Evolutionary conservation across 2,797 vertebrate genomes (phyloP).

Genomic region (Natrix natrix): DNA sequence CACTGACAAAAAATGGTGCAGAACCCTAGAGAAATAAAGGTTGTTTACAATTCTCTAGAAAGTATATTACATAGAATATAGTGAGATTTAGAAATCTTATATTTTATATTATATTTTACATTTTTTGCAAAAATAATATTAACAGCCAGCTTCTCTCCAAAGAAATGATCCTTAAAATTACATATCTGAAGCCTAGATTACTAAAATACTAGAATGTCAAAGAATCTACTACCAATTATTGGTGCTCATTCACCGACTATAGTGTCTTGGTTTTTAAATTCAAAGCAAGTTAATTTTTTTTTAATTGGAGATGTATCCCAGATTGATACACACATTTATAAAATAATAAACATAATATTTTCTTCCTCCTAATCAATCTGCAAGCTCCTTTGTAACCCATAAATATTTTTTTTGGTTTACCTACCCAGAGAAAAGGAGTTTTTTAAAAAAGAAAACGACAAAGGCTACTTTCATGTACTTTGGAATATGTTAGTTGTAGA

Average conservation of each 20-base stretch:
- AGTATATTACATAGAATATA: slow-evolving; percentile 6
- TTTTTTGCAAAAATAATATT: slow-evolving; percentile 21
- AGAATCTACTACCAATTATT: slow-evolving; percentile 17
- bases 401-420: background rate
- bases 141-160: background rate
- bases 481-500: background rate
- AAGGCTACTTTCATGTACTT: background rate
- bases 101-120: slow-evolving; percentile 40
- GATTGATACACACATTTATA: background rate
- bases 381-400: background rate
- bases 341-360: background rate
- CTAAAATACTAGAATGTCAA: background rate
- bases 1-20: slow-evolving; percentile 80
- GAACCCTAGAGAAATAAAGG: slow-evolving; percentile 71
- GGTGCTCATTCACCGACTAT: background rate
- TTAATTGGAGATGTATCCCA: background rate
- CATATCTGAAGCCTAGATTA: background rate
- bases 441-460: background rate
- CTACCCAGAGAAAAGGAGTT: background rate
- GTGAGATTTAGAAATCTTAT: slow-evolving; percentile 31
- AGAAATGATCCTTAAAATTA: slow-evolving; percentile 26
- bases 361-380: background rate
- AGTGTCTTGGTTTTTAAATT: background rate
- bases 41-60: slow-evolving; percentile 19
- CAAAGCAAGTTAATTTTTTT: slow-evolving; percentile 1